Base-by-base conservation (phyloP, 2,888 invertebrate species). In the Pantelozetes paolii region DNA sequence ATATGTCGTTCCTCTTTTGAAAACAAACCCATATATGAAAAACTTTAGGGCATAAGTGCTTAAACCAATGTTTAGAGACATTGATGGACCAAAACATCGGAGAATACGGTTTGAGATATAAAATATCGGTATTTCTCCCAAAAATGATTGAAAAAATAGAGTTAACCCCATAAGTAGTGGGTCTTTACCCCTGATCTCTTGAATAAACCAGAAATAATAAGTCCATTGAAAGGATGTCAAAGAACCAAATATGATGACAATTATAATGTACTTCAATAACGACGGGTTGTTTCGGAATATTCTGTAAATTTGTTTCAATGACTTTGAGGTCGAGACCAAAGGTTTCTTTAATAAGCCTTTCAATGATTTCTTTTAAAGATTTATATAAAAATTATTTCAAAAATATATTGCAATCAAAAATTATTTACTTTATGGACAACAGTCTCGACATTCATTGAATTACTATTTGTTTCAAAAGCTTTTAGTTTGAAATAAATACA, bases 31-130 rank as follows among this genome's bases (percentile, higher is more conserved):
- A 82, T 95, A 95, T 23, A 90, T 84, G 76, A 92, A 84, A 80
- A 92, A 91, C 70, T 95, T 87, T 0, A 91, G 82, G 0, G 91
- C 91, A 81, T 91, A 91, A 0, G 88, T 89, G 71, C 90, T 84
- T 50, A 94, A 84, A 1, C 94, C 91, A 72, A 94, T 80, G 73
- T 89, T 90, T 89, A 96, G 91, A 78, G 90, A 88, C 80, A 90
- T 87, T 0, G 89, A 84, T 80, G 94, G 92, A 0, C 93, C 93
- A 2, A 94, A 84, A 81, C 87, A 88, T 78, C 89, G 88, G 15
- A 94, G 84, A 62, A 94, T 87, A 82, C 86, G 85, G 18, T 90
- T 88, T 84, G 84, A 72, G 82, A 83, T 74, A 74, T 79, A 80
- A 75, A 82, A 78, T 62, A 77, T 76, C 11, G 77, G 77, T 8